Evolutionary conservation across 2,113 vertebrate genomes (phyloP).

Genomic region (Arothron firmamentum): DNA sequence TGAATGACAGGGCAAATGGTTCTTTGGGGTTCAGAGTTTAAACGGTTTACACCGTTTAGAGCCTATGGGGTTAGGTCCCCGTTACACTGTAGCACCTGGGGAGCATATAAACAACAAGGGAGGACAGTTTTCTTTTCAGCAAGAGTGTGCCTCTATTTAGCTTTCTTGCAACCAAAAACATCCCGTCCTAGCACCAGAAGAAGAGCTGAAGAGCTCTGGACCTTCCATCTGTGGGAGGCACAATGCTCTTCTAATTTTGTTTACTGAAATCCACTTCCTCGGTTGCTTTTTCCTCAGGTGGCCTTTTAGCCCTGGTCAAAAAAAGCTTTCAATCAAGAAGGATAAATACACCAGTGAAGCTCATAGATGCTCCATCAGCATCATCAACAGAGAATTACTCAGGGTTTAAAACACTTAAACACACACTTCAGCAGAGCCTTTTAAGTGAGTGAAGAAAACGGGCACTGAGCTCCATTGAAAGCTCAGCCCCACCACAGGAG

Average conservation of each 20-base stretch:
- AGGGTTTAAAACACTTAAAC: conserved; percentile 71
- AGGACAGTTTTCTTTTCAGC: conserved; percentile 63
- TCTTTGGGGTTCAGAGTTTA: conserved; percentile 9
- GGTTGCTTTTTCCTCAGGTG: conserved; percentile 51
- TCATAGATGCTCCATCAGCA: conserved; percentile 28
- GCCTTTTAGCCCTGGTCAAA: conserved; percentile 35
- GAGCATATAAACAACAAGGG: conserved; percentile 60
- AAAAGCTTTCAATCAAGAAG: conserved; percentile 33
- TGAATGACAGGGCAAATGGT: conserved; percentile 29
- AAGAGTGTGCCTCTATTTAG: conserved; percentile 55
- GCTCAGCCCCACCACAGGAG: conserved; percentile 31
- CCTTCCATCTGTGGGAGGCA: conserved; percentile 48
- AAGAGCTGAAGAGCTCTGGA: conserved; percentile 55
- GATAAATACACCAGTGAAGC: conserved; percentile 38
- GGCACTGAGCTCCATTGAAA: conserved; percentile 46
- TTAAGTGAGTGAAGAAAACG: conserved; percentile 69
- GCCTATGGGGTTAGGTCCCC: conserved; percentile 43
- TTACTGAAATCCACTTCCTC: conserved; percentile 64
- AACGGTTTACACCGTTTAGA: conserved; percentile 30
- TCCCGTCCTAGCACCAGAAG: conserved; percentile 60
- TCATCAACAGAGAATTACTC: conserved; percentile 65
- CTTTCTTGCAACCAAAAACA: conserved; percentile 65
- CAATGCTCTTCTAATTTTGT: conserved; percentile 63
- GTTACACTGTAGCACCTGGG: conserved; percentile 57
- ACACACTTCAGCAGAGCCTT: conserved; percentile 65